Evolutionary conservation across 2,888 invertebrate species (phyloP), one percentile per base, ranked within the genome.

Genomic region (Tortricodes alternella): DNA sequence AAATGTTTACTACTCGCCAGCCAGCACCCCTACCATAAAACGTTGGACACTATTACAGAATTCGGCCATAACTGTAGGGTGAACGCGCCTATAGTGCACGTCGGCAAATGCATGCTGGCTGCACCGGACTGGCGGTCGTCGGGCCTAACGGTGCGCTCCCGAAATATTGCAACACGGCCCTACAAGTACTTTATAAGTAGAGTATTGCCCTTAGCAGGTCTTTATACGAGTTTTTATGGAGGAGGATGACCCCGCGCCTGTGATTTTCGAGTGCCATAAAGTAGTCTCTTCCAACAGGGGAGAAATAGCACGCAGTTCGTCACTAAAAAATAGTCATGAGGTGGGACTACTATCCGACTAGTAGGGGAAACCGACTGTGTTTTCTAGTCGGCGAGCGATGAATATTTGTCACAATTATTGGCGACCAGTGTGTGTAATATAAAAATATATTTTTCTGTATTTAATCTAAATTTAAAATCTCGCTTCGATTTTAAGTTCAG

Each of bases 161-260:
- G 83, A 89, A 88, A 86, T 87, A 85, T 89, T 86, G 83, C 84
- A 79, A 83, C 85, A 85, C 68, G 67, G 64, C 72, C 73, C 70
- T 57, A 24, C 37, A 44, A 49, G 63, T 68, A 67, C 75, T 67
- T 71, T 70, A 67, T 71, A 68, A 65, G 59, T 66, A 67, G 74
- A 68, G 63, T 72, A 72, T 73, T 75, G 78, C 73, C 67, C 70
- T 69, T 65, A 63, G 63, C 63, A 64, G 61, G 49, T 56, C 49
- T 50, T 56, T 44, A 49, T 56, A 56, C 49, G 41, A 49, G 48
- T 37, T 55, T 55, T 44, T 44, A 29, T 41, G 35, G 48, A 55
- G 55, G 48, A 34, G 35, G 43, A 55, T 55, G 55, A 55, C 48
- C 55, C 34, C 35, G 13, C 2, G 23, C 13, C 35, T 32, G 55